Evolutionary conservation across 2,888 invertebrate genomes (phyloP).

Genomic region (Pseudoips prasinana): DNA sequence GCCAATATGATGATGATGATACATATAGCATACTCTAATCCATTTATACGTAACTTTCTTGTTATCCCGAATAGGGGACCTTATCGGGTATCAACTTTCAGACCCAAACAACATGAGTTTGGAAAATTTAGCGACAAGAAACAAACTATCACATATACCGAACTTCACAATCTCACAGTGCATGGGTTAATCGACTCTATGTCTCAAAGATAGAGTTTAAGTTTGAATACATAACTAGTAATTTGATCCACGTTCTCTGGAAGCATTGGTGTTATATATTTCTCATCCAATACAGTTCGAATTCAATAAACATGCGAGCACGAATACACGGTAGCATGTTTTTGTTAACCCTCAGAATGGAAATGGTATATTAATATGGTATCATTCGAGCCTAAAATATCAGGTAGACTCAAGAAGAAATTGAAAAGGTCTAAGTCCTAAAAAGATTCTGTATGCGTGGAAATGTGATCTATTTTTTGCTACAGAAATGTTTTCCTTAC

Average conservation of each 20-base stretch:
- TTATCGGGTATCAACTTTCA: conserved; percentile 33
- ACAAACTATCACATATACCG: conserved; percentile 21
- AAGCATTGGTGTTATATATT: conserved; percentile 13
- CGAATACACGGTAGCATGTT: conserved; percentile 21
- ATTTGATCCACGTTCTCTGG: conserved; percentile 6
- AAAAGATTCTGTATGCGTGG: no score
- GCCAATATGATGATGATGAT: no score
- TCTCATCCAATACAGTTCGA: conserved; percentile 31
- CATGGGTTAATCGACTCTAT: conserved; percentile 5
- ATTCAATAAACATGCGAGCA: conserved; percentile 41
- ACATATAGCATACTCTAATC: no score
- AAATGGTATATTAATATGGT: conserved; percentile 21
- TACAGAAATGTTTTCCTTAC: no score
- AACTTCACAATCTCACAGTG: conserved; percentile 2
- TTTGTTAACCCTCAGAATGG: conserved; percentile 19
- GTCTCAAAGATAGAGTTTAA: rapidly evolving
- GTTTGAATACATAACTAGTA: conserved; percentile 1
- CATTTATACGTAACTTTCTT: conserved; percentile 29
- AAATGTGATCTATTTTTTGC: no score
- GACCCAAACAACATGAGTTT: conserved; percentile 33
- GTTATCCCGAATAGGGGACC: conserved; percentile 33
- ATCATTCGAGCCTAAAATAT: no score
- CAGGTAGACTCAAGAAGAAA: no score
- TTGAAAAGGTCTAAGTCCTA: no score
- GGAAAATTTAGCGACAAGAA: conserved; percentile 29